Conservation (phyloP, 2,888 invertebrate genomes). For the Drosophila stalkeri region DNA sequence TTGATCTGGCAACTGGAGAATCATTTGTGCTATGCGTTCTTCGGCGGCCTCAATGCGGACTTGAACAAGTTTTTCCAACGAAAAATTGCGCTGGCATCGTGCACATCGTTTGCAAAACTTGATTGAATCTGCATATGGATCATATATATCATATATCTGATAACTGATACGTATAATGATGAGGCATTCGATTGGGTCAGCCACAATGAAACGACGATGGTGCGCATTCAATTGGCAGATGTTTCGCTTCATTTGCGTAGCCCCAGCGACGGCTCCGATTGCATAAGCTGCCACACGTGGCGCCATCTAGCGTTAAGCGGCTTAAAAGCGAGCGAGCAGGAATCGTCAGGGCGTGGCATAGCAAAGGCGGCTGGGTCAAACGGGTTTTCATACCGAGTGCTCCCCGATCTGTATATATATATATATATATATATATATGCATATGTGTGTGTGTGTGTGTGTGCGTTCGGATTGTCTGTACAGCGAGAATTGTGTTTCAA, state of each 20-base stretch:
- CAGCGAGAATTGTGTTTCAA: slow-evolving; percentile 31
- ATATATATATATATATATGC: neutral
- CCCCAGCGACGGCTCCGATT: slow-evolving; percentile 29
- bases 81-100: slow-evolving; percentile 6
- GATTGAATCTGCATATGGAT: slow-evolving; percentile 44
- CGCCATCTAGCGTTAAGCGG: slow-evolving; percentile 53
- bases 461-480: slow-evolving; percentile 12
- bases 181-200: slow-evolving; percentile 1
- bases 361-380: slow-evolving; percentile 17
- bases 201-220: slow-evolving; percentile 8
- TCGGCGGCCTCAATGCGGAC: slow-evolving; percentile 64
- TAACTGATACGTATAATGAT: neutral
- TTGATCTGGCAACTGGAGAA: slow-evolving; percentile 55
- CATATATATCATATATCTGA: slow-evolving; percentile 3
- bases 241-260: slow-evolving; percentile 60
- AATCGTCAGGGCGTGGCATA: neutral
- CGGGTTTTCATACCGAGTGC: slow-evolving; percentile 7
- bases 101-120: slow-evolving; percentile 40
- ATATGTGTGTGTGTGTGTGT: neutral
- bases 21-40: slow-evolving; percentile 56
- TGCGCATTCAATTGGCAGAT: slow-evolving; percentile 42
- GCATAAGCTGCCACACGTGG: slow-evolving; percentile 34
- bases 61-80: slow-evolving; percentile 49
- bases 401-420: neutral
- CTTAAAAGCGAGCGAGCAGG: slow-evolving; percentile 44